Evolutionary conservation across 2,113 vertebrate genomes (phyloP).

Genomic region (Alosa alosa): DNA sequence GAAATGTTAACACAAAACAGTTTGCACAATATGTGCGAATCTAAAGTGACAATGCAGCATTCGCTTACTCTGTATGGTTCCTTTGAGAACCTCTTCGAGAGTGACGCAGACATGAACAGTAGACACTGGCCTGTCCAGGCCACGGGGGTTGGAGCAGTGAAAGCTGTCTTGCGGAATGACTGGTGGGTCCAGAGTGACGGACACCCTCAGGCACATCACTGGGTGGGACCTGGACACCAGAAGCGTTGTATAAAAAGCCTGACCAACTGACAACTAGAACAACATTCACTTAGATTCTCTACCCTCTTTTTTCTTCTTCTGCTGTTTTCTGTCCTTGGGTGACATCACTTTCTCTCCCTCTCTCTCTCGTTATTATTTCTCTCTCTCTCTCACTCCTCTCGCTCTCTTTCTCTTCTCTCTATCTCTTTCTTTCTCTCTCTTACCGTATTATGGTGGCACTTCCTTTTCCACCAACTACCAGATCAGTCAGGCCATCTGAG

Average conservation of each 20-base stretch:
- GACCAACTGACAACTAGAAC: no score
- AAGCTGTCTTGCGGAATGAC: slow-evolving; percentile 44
- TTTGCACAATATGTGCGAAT: not conserved
- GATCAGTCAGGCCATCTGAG: slow-evolving; percentile 48
- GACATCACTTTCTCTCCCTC: no score
- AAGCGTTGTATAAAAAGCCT: not conserved
- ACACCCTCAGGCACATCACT: slow-evolving; percentile 39
- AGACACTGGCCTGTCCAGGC: slow-evolving; percentile 26
- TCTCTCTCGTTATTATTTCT: no score
- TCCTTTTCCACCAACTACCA: slow-evolving; percentile 51
- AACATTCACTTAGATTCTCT: no score
- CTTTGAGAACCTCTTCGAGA: slow-evolving; percentile 27
- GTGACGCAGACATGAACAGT: slow-evolving; percentile 39
- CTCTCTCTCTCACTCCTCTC: no score
- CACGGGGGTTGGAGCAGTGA: slow-evolving; percentile 42
- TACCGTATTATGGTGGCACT: slow-evolving; percentile 47
- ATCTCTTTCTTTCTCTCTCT: no score
- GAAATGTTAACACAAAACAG: not conserved
- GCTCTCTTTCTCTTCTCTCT: not conserved
- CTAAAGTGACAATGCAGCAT: not conserved
- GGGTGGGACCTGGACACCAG: slow-evolving; percentile 46
- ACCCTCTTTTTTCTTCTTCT: no score
- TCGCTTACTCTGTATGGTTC: slow-evolving; percentile 39
- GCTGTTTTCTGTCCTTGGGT: no score
- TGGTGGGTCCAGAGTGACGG: slow-evolving; percentile 36